Base-by-base conservation (phyloP, 2,113 vertebrate species). In the Ophiodon elongatus region DNA sequence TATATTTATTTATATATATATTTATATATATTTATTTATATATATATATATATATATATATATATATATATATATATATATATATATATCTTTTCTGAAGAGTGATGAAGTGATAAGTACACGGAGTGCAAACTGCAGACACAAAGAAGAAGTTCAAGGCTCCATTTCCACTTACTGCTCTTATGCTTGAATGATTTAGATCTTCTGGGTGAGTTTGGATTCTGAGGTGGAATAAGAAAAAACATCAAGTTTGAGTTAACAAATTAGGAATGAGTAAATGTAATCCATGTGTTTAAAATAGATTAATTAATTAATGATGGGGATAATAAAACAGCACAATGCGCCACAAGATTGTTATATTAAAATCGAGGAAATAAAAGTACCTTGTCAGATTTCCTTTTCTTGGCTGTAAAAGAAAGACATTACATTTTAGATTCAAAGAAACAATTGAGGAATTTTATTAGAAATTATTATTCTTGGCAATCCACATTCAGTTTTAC, bases 111-210 rank as follows among this genome's bases (percentile, higher is more conserved):
- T 52, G 17, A 41, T 17, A 25, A 23, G 8, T 57, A n/a, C 8
- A 67, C 4, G n/a, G 23, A 59, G 57, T 39, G 41, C 1, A 79
- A 80, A 57, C 35, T 71, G 29, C 17, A 41, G n/a, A 52, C n/a
- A n/a, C n/a, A n/a, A 43, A 35, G 25, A 54, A 15, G 14, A 27
- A 3, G 19, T 15, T 35, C 10, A 47, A 35, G 43, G 7, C 19
- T 43, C 74, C 0, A 17, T 33, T 71, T 69, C 19, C n/a, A 94
- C 96, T 96, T 93, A 98, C 97, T 96, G 92, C 96, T 98, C 95
- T 99, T 99, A 95, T 99, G 98, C 96, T 99, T 99, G 91, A 99
- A 95, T 89, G 98, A 97, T 95, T 99, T 99, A 85, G 97, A 98
- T 96, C 98, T 97, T 96, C 98, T 96, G 74, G 98, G 98, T 50